Evolutionary conservation across 2,797 vertebrate genomes (phyloP).

Genomic region (Pipistrellus pipistrellus): DNA sequence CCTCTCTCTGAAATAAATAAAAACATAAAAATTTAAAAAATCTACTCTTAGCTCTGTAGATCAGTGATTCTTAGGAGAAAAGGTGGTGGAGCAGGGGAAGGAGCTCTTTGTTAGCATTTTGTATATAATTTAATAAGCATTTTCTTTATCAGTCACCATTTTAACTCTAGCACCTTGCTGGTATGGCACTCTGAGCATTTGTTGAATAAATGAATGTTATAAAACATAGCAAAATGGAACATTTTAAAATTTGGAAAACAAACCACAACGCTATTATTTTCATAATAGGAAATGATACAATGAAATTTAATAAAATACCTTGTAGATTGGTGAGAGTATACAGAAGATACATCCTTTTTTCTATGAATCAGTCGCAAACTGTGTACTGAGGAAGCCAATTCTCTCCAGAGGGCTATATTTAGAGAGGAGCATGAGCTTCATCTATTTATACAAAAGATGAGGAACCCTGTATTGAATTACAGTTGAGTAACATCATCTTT

Average conservation of each 20-base stretch:
- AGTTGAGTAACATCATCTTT: background rate
- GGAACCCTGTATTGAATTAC: background rate
- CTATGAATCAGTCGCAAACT: background rate
- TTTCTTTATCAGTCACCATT: background rate
- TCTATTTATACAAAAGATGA: background rate
- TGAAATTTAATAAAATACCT: slow-evolving; percentile 16
- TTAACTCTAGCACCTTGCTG: background rate
- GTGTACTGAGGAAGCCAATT: background rate
- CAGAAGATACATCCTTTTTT: background rate
- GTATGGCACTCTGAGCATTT: background rate
- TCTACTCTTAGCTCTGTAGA: background rate
- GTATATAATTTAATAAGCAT: background rate
- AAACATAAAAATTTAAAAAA: too few relatives aligned
- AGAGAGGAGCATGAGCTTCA: background rate
- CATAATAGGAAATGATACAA: slow-evolving; percentile 1
- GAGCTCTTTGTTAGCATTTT: background rate
- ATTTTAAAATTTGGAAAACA: slow-evolving; percentile 33
- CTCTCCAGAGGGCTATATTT: background rate
- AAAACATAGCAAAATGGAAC: background rate
- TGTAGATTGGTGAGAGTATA: background rate
- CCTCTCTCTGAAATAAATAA: too few relatives aligned
- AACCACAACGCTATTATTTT: background rate
- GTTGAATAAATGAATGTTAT: slow-evolving; percentile 13
- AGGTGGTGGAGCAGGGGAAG: background rate
- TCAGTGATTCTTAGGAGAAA: background rate